phyloP scores from a whole-genome alignment of 1,140 invertebrate genomes.

The Calycopis cecrops region DNA sequence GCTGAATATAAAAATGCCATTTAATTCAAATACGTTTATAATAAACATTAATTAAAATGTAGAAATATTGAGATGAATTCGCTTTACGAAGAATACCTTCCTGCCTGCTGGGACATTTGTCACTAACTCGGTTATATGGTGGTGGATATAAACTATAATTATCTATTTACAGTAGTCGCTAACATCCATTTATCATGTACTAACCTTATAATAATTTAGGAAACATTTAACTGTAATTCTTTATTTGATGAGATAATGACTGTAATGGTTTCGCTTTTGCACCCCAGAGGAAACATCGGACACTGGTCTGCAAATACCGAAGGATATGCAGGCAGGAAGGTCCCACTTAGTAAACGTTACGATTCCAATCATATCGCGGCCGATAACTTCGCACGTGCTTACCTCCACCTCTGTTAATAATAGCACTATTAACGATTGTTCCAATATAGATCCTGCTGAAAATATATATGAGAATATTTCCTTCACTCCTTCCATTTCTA shows the following conservation, averaged over 20 bases:
- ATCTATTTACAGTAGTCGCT: slow-evolving; percentile 16
- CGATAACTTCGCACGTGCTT: slow-evolving; percentile 54
- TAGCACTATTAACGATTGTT: slow-evolving; percentile 21
- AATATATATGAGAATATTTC: slow-evolving; percentile 60
- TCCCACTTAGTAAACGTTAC: slow-evolving; percentile 55
- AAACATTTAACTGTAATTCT: slow-evolving; percentile 3
- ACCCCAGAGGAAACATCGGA: slow-evolving; percentile 70
- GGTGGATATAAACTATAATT: slow-evolving; percentile 47
- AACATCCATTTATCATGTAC: slow-evolving; percentile 14
- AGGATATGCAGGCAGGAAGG: slow-evolving; percentile 71
- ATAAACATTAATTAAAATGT: slow-evolving; percentile 23
- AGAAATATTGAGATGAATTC: slow-evolving; percentile 58
- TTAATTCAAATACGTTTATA: slow-evolving; percentile 32
- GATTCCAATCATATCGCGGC: slow-evolving; percentile 53
- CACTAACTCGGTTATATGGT: slow-evolving; percentile 65
- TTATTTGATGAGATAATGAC: slow-evolving; percentile 17
- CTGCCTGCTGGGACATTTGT: slow-evolving; percentile 72
- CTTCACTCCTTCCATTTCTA: slow-evolving; percentile 12
- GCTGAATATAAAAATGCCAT: slow-evolving; percentile 39
- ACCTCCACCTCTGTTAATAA: slow-evolving; percentile 33
- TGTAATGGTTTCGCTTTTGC: slow-evolving; percentile 65
- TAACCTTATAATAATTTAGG: slow-evolving; percentile 14
- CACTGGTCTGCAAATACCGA: slow-evolving; percentile 69
- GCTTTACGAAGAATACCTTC: slow-evolving; percentile 74
- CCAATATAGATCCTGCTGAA: slow-evolving; percentile 18